Percentiles rank a stretch among this genome's conserved stretches.
Conservation (phyloP, 1,140 invertebrate genomes). For the Drosophila serrata region DNA sequence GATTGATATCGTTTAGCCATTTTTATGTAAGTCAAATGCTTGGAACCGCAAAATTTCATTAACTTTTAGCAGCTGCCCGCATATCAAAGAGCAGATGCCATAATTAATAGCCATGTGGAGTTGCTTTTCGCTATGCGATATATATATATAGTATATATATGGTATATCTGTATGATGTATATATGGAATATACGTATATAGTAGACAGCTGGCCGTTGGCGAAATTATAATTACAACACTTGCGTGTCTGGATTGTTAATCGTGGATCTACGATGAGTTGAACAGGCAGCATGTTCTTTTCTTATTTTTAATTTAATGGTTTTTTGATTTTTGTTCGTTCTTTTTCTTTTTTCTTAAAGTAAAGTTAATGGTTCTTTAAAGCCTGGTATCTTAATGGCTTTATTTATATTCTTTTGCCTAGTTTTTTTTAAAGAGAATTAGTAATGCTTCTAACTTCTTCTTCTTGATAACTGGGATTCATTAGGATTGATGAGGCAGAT, state of each 20-base stretch:
- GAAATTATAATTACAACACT: constrained; percentile 48
- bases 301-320: constrained; percentile 6
- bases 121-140: constrained; percentile 2
- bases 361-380: constrained; percentile 1
- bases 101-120: constrained; percentile 70
- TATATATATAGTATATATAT: background rate
- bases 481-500: background rate
- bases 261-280: constrained; percentile 7
- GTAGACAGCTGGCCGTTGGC: constrained; percentile 35
- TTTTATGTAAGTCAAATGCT: constrained; percentile 67
- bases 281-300: background rate
- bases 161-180: background rate
- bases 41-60: constrained; percentile 68
- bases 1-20: constrained; percentile 72
- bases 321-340: background rate
- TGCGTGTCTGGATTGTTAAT: constrained; percentile 20
- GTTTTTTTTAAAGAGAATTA: background rate
- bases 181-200: constrained; percentile 2
- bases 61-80: constrained; percentile 64
- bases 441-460: background rate
- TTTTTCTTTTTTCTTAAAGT: background rate
- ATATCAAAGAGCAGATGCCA: constrained; percentile 47
- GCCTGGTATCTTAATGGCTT: background rate
- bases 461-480: background rate
- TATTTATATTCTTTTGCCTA: background rate